These are phyloP conservation scores for Centropus unirufus DNA, from an alignment of 2,113 vertebrate species.

Conservation along the genomic window DNA sequence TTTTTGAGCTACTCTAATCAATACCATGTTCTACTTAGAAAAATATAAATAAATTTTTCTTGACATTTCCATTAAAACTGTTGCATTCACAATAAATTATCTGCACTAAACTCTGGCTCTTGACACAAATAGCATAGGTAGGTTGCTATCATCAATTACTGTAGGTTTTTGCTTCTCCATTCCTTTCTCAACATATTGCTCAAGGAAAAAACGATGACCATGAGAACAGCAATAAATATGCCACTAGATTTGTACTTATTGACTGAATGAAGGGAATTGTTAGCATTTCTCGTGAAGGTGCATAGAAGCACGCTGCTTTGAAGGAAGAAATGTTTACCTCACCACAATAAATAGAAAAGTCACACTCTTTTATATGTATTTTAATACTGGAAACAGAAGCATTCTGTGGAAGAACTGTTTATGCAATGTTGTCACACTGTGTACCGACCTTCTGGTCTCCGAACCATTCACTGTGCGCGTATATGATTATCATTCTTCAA, in stretches of 20 bases:
- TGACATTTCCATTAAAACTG: slow-evolving; percentile 37
- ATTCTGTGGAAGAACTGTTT: slow-evolving; percentile 8
- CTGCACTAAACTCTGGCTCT: slow-evolving; percentile 2
- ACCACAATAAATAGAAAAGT: not conserved
- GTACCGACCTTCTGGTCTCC: not conserved
- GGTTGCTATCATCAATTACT: slow-evolving; percentile 3
- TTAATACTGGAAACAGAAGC: slow-evolving; percentile 34
- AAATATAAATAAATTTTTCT: slow-evolving; percentile 39
- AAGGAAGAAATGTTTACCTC: slow-evolving; percentile 48
- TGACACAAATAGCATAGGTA: not conserved
- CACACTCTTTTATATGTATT: not conserved
- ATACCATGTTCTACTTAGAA: not conserved
- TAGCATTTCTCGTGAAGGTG: not conserved
- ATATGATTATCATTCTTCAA: not conserved
- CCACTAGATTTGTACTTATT: not conserved
- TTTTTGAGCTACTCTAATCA: not conserved
- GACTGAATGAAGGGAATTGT: not conserved
- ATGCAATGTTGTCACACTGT: not conserved
- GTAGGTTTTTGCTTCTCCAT: not conserved
- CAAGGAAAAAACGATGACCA: not conserved
- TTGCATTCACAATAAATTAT: slow-evolving; percentile 23
- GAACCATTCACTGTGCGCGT: not conserved
- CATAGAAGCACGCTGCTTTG: not conserved
- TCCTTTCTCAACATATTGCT: slow-evolving; percentile 24
- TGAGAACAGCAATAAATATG: slow-evolving; percentile 18